These are phyloP conservation scores for Isichthys henryi DNA, from an alignment of 2,113 vertebrate species.

Conservation along the genomic window DNA sequence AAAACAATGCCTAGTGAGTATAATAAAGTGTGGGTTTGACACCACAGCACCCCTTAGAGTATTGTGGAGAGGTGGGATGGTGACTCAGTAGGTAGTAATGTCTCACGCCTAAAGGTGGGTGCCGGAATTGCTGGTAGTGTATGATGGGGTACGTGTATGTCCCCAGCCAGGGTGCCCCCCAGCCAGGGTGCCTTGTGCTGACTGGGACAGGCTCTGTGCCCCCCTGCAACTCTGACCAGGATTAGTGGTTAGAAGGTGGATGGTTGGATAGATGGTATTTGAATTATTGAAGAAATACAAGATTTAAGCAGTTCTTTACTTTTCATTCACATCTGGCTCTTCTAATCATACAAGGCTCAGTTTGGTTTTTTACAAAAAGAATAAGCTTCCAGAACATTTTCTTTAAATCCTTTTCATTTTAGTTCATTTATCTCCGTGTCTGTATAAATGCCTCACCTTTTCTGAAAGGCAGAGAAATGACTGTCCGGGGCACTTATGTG, in stretches of 20 bases:
- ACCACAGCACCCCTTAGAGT: background rate
- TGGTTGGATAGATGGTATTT: background rate
- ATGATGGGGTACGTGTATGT: background rate
- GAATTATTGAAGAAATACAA: background rate
- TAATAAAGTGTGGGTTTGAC: background rate
- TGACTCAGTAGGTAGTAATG: background rate
- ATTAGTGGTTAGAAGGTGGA: background rate
- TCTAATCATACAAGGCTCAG: background rate
- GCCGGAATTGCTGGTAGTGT: background rate
- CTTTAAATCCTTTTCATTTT: background rate
- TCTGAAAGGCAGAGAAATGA: background rate
- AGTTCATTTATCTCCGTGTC: background rate
- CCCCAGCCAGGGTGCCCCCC: background rate
- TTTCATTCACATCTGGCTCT: background rate
- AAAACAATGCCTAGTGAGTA: background rate
- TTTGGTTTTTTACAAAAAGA: background rate
- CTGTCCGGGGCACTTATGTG: background rate
- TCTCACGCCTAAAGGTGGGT: background rate
- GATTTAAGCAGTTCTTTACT: background rate
- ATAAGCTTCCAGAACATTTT: background rate
- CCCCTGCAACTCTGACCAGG: background rate
- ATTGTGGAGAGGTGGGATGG: background rate
- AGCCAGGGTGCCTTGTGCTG: background rate
- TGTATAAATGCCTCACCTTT: background rate
- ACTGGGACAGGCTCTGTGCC: background rate